These are phyloP conservation scores for Lampris megalopsis DNA, from an alignment of 2,113 vertebrate species.

Conservation along the genomic window DNA sequence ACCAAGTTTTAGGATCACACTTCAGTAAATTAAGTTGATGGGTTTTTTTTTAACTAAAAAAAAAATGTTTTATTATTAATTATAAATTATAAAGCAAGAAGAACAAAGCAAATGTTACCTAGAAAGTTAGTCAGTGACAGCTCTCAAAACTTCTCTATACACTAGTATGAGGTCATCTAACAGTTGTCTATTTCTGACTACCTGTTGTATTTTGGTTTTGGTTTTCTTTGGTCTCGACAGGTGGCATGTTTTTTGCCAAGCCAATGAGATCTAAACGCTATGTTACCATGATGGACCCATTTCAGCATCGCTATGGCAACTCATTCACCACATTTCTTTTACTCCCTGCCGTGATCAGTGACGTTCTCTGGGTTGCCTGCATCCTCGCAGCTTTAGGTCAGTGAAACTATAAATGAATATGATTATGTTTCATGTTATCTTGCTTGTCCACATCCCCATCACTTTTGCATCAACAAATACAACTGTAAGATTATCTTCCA, in stretches of 20 bases:
- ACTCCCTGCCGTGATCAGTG: conserved; percentile 78
- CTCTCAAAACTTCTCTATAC: no score
- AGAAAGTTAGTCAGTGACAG: no score
- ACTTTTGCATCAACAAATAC: neutral
- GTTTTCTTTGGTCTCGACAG: conserved; percentile 42
- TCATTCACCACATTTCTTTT: conserved; percentile 76
- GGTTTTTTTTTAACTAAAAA: no score
- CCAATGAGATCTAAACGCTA: conserved; percentile 82
- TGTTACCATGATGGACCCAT: conserved; percentile 83
- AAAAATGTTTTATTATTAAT: no score
- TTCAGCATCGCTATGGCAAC: conserved; percentile 81
- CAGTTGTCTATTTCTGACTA: no score
- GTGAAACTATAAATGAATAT: neutral
- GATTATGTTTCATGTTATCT: neutral
- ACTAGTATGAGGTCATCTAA: no score
- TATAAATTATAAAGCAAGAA: no score
- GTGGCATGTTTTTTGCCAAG: conserved; percentile 80
- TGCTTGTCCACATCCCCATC: no score
- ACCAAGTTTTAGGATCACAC: no score
- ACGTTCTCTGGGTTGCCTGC: conserved; percentile 84
- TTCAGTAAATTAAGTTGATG: no score
- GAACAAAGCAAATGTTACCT: no score
- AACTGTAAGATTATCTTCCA: neutral
- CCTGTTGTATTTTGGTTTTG: no score
- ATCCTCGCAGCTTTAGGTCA: conserved; percentile 82